Evolutionary conservation across 2,797 vertebrate species (phyloP).

Genomic region (Myotis vivesi): DNA sequence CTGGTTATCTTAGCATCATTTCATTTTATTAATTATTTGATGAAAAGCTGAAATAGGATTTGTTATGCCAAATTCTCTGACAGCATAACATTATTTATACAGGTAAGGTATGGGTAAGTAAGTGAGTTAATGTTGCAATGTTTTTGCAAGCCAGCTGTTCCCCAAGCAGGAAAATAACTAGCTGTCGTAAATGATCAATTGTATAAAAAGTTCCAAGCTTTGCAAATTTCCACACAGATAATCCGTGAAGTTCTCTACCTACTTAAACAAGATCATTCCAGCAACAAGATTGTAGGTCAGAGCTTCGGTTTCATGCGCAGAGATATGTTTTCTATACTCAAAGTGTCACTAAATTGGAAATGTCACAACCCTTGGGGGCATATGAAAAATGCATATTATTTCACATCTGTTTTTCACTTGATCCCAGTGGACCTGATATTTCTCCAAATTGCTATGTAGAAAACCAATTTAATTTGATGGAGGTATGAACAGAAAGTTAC

Average conservation of each 20-base stretch:
- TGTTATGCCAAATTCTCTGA: conserved; percentile 30
- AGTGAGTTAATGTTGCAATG: conserved; percentile 73
- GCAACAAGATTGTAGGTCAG: background rate
- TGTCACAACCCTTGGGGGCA: conserved; percentile 68
- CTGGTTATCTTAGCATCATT: background rate
- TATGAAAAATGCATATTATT: conserved; percentile 69
- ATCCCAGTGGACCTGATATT: conserved; percentile 71
- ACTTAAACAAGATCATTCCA: conserved; percentile 22
- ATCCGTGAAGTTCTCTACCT: conserved; percentile 28
- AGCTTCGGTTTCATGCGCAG: background rate
- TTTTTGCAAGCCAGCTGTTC: conserved; percentile 70
- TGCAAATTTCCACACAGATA: conserved; percentile 59
- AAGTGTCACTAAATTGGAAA: conserved; percentile 68
- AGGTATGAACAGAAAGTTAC: conserved; percentile 59
- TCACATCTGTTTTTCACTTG: conserved; percentile 66
- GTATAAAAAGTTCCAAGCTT: conserved; percentile 53
- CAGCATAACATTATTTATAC: conserved; percentile 63
- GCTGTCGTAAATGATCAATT: conserved; percentile 68
- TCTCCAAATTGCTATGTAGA: conserved; percentile 67
- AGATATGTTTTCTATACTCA: conserved; percentile 34
- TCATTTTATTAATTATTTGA: conserved; percentile 60
- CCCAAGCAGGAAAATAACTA: conserved; percentile 58
- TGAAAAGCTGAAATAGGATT: conserved; percentile 61
- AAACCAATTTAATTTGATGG: conserved; percentile 77
- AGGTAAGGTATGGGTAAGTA: conserved; percentile 73